Percentiles rank a stretch among this genome's conserved stretches.
These are phyloP conservation scores for Seriola rivoliana DNA, from an alignment of 2,113 vertebrate genomes.

Conservation along the genomic window DNA sequence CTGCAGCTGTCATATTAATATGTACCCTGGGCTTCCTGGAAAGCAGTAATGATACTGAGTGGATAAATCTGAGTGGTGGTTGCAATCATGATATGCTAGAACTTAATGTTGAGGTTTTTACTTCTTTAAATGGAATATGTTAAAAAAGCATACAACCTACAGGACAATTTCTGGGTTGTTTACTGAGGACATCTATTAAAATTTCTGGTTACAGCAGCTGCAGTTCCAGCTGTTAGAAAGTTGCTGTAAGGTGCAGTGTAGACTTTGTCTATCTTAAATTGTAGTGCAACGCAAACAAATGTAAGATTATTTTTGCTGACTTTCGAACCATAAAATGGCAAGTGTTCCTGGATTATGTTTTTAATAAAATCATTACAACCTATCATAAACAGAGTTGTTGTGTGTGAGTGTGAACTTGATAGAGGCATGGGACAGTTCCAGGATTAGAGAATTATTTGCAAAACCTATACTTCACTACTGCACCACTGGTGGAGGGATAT, in stretches of 20 bases:
- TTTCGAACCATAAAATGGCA: too few species aligned
- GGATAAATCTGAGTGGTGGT: background rate
- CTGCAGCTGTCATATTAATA: background rate
- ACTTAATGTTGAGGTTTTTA: too few species aligned
- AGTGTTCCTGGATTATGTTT: background rate
- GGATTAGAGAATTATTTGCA: background rate
- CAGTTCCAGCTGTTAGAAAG: too few species aligned
- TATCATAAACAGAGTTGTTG: background rate
- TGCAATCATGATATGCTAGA: too few species aligned
- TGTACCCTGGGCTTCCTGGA: background rate
- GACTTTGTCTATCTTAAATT: background rate
- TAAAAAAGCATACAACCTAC: too few species aligned
- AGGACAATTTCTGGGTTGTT: too few species aligned
- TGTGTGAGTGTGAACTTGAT: background rate
- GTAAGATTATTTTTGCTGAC: background rate
- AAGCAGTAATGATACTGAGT: background rate
- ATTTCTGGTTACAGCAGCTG: too few species aligned
- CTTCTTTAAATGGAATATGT: too few species aligned
- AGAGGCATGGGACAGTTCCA: background rate
- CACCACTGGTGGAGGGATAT: background rate
- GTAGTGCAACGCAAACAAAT: too few species aligned
- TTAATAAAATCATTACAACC: background rate
- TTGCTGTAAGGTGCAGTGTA: too few species aligned
- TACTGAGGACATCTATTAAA: too few species aligned
- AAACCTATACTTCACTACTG: background rate